Conservation (phyloP, 2,797 vertebrate genomes). For the Argentina silus region DNA sequence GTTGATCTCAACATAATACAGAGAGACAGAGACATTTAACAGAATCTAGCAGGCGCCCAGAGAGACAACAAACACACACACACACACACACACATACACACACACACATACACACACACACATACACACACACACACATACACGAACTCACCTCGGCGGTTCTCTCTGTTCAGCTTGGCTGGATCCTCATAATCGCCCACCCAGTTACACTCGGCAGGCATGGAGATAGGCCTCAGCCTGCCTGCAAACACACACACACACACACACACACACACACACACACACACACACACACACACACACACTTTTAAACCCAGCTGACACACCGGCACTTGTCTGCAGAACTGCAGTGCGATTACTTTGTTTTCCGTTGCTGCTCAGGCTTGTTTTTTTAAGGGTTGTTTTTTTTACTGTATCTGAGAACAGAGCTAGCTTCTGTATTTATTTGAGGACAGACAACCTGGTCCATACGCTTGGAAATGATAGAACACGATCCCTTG, state of each 20-base stretch:
- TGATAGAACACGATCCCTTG: background rate
- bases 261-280: conserved; percentile 19
- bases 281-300: conserved; percentile 13
- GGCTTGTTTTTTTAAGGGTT: no score
- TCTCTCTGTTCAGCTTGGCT: conserved; percentile 87
- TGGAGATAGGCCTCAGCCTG: conserved; percentile 88
- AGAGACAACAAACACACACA: conserved; percentile 38
- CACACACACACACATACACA: conserved; percentile 36
- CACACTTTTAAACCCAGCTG: no score
- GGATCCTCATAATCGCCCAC: conserved; percentile 90
- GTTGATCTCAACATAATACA: conserved; percentile 61
- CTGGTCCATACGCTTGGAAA: no score
- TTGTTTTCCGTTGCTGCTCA: no score
- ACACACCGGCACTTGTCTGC: background rate
- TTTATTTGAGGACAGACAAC: background rate
- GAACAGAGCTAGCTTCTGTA: background rate
- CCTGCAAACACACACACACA: conserved; percentile 64
- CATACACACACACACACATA: conserved; percentile 11
- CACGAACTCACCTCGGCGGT: conserved; percentile 83
- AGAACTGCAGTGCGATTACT: no score
- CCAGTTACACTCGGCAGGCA: conserved; percentile 93
- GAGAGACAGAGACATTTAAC: conserved; percentile 57
- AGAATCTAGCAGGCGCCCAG: conserved; percentile 55
- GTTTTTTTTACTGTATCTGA: background rate
- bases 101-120: conserved; percentile 25